Conservation (phyloP, 2,113 vertebrate species). For the Takifugu bimaculatus region DNA sequence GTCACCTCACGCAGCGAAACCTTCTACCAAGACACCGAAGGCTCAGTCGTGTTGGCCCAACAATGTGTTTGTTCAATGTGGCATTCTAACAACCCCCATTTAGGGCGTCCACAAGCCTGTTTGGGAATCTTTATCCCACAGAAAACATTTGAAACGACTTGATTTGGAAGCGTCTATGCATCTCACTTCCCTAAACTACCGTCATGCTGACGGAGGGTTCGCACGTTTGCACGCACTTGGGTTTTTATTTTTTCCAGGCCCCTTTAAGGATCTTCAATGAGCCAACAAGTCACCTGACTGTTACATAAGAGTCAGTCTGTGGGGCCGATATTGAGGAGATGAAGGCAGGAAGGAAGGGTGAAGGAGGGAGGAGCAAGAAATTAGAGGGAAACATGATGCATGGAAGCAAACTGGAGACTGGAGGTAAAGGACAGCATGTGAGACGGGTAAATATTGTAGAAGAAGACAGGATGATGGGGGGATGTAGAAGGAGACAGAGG, state of each 20-base stretch:
- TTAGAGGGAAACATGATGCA: constrained; percentile 6
- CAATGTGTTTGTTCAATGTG: not conserved
- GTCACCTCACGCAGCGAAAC: constrained; percentile 25
- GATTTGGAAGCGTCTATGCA: too few species aligned
- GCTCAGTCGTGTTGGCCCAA: not conserved
- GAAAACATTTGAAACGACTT: too few species aligned
- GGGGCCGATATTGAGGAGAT: constrained; percentile 51
- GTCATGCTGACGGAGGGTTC: not conserved
- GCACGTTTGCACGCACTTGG: not conserved
- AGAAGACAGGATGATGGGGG: constrained; percentile 12
- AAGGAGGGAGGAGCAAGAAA: constrained; percentile 13
- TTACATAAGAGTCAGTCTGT: constrained; percentile 59
- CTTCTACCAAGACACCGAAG: not conserved
- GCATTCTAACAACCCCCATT: not conserved
- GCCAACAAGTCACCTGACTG: constrained; percentile 59
- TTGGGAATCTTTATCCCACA: too few species aligned
- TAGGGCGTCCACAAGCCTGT: not conserved
- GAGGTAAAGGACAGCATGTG: not conserved
- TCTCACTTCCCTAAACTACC: too few species aligned
- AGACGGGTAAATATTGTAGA: constrained; percentile 2
- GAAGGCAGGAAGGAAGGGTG: constrained; percentile 38
- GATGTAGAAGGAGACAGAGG: constrained; percentile 11
- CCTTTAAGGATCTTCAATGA: constrained; percentile 43
- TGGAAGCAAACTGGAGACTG: not conserved
- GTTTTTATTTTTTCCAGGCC: constrained; percentile 4